phyloP scores from a whole-genome alignment of 1,140 invertebrate species.

The Scaptomyza montana region DNA sequence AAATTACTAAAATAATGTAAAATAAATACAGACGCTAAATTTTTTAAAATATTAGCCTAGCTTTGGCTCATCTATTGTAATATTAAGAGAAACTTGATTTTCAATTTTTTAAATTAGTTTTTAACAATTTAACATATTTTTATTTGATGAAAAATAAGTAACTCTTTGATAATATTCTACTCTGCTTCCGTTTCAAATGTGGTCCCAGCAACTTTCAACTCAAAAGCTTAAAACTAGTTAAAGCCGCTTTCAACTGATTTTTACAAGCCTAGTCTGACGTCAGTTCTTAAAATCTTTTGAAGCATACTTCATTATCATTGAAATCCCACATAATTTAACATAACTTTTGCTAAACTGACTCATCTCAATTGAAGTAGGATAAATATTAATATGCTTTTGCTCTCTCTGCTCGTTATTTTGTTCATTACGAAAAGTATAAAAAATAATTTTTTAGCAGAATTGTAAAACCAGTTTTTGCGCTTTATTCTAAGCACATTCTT shows the following conservation, averaged over 20 bases:
- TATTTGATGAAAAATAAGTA: too few relatives aligned
- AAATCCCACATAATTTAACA: conserved; percentile 23
- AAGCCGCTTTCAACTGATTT: conserved; percentile 31
- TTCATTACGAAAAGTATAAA: conserved; percentile 14
- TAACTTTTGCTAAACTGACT: conserved; percentile 28
- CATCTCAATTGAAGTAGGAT: conserved; percentile 11
- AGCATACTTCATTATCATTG: conserved; percentile 13
- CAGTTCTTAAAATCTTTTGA: conserved; percentile 29
- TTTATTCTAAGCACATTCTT: conserved; percentile 3
- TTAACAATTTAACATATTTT: too few relatives aligned
- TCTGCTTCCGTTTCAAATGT: conserved; percentile 2
- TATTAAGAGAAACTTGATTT: too few relatives aligned
- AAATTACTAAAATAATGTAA: too few relatives aligned
- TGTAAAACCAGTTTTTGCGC: conserved; percentile 35
- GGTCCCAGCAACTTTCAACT: conserved; percentile 5
- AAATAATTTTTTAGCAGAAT: conserved; percentile 8
- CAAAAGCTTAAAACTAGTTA: conserved; percentile 11
- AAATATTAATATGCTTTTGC: background rate
- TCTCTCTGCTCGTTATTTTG: conserved; percentile 3
- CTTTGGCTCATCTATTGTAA: too few relatives aligned
- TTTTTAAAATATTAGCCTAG: too few relatives aligned
- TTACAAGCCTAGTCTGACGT: conserved; percentile 30
- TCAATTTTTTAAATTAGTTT: too few relatives aligned
- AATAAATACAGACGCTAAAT: background rate
- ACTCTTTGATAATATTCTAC: too few relatives aligned